Evolutionary conservation across 64 coral and sea anemone species (phyloP).

Genomic region (Pachyseris speciosa): DNA sequence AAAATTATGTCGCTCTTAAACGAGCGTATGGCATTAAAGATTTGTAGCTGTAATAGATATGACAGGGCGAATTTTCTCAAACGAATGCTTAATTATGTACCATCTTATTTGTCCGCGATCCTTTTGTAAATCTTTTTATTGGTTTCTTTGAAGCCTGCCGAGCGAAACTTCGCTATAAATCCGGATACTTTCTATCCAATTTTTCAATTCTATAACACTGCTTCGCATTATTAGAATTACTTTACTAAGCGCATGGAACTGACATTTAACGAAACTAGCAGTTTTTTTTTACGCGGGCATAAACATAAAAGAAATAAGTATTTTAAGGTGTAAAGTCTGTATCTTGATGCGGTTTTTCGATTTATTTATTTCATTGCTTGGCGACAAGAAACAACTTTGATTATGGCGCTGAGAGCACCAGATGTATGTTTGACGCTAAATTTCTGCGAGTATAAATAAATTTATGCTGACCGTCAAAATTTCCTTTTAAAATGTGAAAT

Average conservation of each 20-base stretch:
- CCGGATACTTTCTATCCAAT: neutral
- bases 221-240: neutral
- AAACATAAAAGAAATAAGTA: neutral
- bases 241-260: neutral
- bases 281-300: neutral
- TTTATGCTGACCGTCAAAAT: neutral
- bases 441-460: constrained; percentile 10
- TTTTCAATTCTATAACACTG: neutral
- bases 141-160: constrained; percentile 7
- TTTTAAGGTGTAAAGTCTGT: constrained; percentile 1
- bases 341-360: neutral
- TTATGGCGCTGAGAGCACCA: constrained; percentile 5
- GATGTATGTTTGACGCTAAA: neutral
- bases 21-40: neutral
- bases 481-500: neutral
- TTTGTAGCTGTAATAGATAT: neutral
- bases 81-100: neutral
- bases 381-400: neutral
- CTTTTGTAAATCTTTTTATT: neutral
- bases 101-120: neutral
- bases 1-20: neutral
- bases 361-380: neutral
- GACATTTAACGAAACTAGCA: neutral
- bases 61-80: neutral
- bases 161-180: neutral